These are phyloP conservation scores for Lycophotia porphyrea DNA, from an alignment of 2,888 invertebrate species.

Conservation along the genomic window DNA sequence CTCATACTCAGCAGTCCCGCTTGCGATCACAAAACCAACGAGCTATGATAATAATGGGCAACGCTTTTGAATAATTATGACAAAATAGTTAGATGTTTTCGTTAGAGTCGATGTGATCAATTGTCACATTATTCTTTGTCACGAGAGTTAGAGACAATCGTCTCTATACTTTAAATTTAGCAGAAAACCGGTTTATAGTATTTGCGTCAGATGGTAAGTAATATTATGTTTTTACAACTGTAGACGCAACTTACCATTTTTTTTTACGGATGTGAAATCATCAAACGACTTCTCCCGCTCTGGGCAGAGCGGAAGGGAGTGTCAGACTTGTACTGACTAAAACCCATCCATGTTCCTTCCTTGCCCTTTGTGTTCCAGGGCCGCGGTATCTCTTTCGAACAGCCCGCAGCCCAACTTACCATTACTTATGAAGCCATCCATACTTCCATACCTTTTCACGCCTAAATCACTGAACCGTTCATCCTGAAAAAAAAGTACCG, in stretches of 20 bases:
- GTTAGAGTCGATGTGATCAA: neutral
- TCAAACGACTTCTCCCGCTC: too few species aligned
- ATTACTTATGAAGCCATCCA: neutral
- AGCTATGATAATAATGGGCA: neutral
- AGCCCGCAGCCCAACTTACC: too few species aligned
- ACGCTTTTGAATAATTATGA: neutral
- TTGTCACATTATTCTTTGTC: constrained; percentile 4
- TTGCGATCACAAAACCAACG: neutral
- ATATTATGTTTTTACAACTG: constrained; percentile 1
- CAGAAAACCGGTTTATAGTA: constrained; percentile 24
- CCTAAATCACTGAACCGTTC: too few species aligned
- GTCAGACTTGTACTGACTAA: too few species aligned
- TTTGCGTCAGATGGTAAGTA: constrained; percentile 30
- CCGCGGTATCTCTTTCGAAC: too few species aligned
- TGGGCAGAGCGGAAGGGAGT: too few species aligned
- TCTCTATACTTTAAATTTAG: neutral
- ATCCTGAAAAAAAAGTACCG: too few species aligned
- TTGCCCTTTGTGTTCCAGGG: too few species aligned
- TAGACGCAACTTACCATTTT: constrained; percentile 8
- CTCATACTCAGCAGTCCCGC: neutral
- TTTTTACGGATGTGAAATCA: too few species aligned
- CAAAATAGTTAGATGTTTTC: neutral
- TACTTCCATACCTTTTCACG: too few species aligned
- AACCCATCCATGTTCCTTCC: too few species aligned
- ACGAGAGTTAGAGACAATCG: constrained; percentile 12